phyloP scores from a whole-genome alignment of 2,113 vertebrate species.

The Tangachromis dhanisi region DNA sequence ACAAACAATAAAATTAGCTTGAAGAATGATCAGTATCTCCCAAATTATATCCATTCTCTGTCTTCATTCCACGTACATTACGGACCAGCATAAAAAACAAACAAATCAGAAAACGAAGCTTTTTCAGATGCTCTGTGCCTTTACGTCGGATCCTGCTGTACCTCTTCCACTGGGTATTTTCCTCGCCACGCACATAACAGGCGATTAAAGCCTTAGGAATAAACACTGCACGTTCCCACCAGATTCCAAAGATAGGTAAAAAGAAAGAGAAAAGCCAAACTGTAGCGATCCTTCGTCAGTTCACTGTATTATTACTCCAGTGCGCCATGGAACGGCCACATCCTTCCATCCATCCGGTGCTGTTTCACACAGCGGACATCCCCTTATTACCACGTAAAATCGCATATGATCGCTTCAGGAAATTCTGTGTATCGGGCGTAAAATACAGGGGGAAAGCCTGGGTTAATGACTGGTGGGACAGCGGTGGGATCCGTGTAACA shows the following conservation, averaged over 20 bases:
- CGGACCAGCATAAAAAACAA: conserved; percentile 61
- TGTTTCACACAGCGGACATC: conserved; percentile 14
- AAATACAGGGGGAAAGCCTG: neutral
- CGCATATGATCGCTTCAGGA: neutral
- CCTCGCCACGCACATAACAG: conserved; percentile 86
- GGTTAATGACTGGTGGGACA: neutral
- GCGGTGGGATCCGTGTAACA: neutral
- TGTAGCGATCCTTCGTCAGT: conserved; percentile 21
- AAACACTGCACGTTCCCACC: conserved; percentile 26
- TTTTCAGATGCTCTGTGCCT: conserved; percentile 78
- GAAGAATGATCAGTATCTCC: conserved; percentile 96
- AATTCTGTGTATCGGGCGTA: neutral
- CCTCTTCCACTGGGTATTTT: conserved; percentile 82
- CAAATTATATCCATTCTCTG: conserved; percentile 97
- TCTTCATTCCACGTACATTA: conserved; percentile 95
- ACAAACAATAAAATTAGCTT: conserved; percentile 94
- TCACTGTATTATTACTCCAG: conserved; percentile 54
- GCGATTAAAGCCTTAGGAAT: conserved; percentile 11
- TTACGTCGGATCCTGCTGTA: conserved; percentile 77
- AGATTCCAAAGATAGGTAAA: conserved; percentile 9
- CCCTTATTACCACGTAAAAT: conserved; percentile 20
- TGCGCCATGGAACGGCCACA: conserved; percentile 29
- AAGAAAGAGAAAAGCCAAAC: conserved; percentile 13
- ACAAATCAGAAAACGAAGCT: conserved; percentile 35
- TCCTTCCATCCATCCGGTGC: conserved; percentile 15